Evolutionary conservation across 2,113 vertebrate genomes (phyloP), one percentile per base, ranked within the genome.

Genomic region (Tamias sibiricus): DNA sequence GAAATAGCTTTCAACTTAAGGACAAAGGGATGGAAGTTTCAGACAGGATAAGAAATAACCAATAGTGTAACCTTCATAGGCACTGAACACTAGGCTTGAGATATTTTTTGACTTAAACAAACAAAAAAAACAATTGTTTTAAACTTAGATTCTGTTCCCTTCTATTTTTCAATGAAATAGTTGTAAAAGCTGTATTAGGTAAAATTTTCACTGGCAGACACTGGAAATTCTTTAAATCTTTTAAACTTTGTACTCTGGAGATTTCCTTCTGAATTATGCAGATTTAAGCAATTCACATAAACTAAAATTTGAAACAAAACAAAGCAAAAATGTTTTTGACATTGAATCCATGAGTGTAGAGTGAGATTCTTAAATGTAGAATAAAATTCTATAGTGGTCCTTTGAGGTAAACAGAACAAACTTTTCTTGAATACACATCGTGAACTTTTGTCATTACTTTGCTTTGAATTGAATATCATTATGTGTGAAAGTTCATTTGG

Each of bases 191-290:
- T 91, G 3, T 3, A 49, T 42, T 89, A 37, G 66, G 49, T 47
- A 37, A 44, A 16, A 92, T 96, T 95, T 97, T 85, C 87, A 94
- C 64, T 49, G 92, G 80, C 88, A 96, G 92, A 96, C 94, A 77
- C 94, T 95, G 85, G 94, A 92, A 97, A 91, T 96, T 88, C 68
- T 96, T 85, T 81, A 88, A 91, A 92, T 95, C 82, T 96, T 97
- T 95, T 66, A 86, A 92, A 97, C 85, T 95, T 74, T 91, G 68
- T 88, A 57, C 12, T 88, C 24, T 80, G 80, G 92, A 94, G 64
- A 95, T 95, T 95, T 94, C 85, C 94, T 97, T 94, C 66, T 94
- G 90, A 95, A 94, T 95, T 92, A 88, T 86, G 72, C 79, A 95
- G 52, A 85, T 68, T 74, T 75, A 91, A 76, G 71, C 90, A 97